Evolutionary conservation across 2,888 invertebrate species (phyloP), one percentile per base, ranked within the genome.

Genomic region (Venusia cambrica): DNA sequence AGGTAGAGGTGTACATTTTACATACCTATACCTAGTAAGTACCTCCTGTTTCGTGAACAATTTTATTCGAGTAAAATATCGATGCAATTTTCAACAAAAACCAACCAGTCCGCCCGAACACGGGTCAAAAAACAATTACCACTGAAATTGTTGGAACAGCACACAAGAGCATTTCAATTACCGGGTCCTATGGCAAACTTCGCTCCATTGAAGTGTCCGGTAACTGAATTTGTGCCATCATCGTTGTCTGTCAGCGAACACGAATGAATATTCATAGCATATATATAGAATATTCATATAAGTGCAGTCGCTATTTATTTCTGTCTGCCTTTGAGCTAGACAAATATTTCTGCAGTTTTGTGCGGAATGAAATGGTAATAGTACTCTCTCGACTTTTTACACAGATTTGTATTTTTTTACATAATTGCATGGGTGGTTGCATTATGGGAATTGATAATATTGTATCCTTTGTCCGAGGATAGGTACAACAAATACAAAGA

Each of bases 231-330:
- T 56, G 48, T 36, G 44, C 45, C 49, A 37, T 47, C n/a, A n/a
- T n/a, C n/a, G n/a, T n/a, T 54, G 52, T 47, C 51, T 45, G 51
- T 32, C 45, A 32, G 43, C 42, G 40, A 43, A 54, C 49, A 41
- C 51, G 55, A 44, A 51, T 63, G 64, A 65, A 69, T 69, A 71
- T 65, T 63, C 54, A 57, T 52, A 51, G 36, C n/a, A n/a, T n/a
- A n/a, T n/a, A n/a, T n/a, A n/a, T n/a, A n/a, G n/a, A n/a, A n/a
- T n/a, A n/a, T n/a, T n/a, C n/a, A n/a, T 40, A 48, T 32, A 29
- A 32, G 33, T 52, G 41, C 42, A 49, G 38, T 26, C 24, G 41
- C 35, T 47, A 54, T 54, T 42, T 40, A 25, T 33, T 22, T 36
- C 38, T 38, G 42, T 40, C 31, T 16, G 22, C 37, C 19, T 35